Percentiles rank a stretch among this genome's conserved stretches.
These are phyloP conservation scores for Myotis myotis DNA, from an alignment of 2,797 vertebrate species.

Conservation along the genomic window DNA sequence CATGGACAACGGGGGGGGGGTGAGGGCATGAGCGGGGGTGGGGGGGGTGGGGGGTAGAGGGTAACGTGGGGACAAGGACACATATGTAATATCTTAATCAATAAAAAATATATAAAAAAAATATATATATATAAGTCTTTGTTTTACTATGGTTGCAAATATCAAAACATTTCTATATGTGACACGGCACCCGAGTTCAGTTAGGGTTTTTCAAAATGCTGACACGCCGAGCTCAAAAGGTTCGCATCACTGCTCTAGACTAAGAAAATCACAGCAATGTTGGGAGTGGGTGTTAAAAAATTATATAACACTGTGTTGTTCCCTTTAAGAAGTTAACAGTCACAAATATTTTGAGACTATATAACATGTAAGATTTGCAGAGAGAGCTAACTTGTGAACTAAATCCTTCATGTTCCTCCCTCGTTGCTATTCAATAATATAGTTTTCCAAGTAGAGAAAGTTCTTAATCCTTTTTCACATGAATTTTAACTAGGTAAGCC, in stretches of 20 bases:
- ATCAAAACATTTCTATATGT: no score
- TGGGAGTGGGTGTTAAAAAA: neutral
- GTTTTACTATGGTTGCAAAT: no score
- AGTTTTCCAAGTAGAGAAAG: neutral
- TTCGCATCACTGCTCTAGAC: neutral
- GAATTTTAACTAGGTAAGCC: constrained; percentile 23
- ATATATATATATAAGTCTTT: no score
- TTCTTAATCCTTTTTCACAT: neutral
- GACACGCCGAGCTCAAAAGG: no score
- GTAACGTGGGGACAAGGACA: no score
- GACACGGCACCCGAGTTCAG: no score
- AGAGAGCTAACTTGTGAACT: neutral
- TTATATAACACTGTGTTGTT: neutral
- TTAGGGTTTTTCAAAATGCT: no score
- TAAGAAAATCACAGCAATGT: neutral
- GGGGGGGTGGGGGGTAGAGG: no score
- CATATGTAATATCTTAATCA: no score
- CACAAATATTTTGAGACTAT: constrained; percentile 29
- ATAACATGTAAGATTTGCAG: neutral
- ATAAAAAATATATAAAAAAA: no score
- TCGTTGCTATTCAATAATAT: neutral
- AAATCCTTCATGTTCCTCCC: neutral
- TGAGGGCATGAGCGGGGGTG: no score
- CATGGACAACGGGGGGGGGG: no score
- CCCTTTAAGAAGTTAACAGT: neutral